Base-by-base conservation (phyloP, 2,113 vertebrate species). In the Clarias gariepinus region DNA sequence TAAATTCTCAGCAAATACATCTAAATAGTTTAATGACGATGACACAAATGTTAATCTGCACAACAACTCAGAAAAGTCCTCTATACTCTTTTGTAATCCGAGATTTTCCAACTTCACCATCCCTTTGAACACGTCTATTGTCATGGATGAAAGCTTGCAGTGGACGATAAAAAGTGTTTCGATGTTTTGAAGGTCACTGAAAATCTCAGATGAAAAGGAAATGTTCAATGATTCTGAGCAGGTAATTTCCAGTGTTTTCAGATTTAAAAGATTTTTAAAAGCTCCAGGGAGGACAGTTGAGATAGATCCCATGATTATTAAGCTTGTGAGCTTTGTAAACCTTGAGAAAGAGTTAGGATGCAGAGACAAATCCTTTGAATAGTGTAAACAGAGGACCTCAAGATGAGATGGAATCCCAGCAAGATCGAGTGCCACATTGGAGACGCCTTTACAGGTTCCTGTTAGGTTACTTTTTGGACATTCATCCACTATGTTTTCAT, bases 381-480 rank as follows among this genome's bases (percentile, higher is more conserved):
- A 12, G 0, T 33, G 0, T 19, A 84, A 41, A 73, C 82, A 84
- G n/a, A 84, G 66, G 21, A 73, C 66, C 13, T 84, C 82, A 16
- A 84, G 18, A 3, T 84, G 16, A 10, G 82, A 1, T 18, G 82
- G 82, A 84, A 84, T 9, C 5, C 12, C 12, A 0, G 82, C 52
- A 55, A 84, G 68, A 25, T 84, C 82, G 2, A 57, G 25, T 41
- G 15, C 68, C 28, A 73, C 53, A 4, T 84, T n/a, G 68, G 28
- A 57, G 66, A 84, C 55, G 21, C n/a, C 53, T 36, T 12, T 21
- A 25, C 82, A 84, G 68, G 15, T 10, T 73, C 41, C 82, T 16
- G 82, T 58, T n/a, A 73, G 55, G n/a, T 58, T 73, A 25, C 66
- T 84, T 57, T 73, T 84, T 57, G 82, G 82, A 73, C 82, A 84